Evolutionary conservation across 1,140 invertebrate species (phyloP).

Genomic region (Ladona fulva): DNA sequence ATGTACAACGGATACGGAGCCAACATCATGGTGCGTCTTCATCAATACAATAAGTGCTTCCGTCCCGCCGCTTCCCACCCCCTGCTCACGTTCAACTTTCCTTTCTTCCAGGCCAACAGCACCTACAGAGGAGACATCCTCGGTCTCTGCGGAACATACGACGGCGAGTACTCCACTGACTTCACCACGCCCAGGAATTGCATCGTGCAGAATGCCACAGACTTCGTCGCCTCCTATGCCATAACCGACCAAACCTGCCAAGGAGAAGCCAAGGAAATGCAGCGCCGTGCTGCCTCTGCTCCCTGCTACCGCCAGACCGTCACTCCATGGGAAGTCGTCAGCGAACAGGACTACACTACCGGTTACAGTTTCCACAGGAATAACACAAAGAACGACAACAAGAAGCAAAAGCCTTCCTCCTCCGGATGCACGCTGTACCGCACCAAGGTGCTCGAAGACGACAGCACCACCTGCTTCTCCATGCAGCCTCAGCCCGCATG

Average conservation of each 20-base stretch:
- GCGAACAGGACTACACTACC: too few relatives aligned
- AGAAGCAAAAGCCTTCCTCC: too few relatives aligned
- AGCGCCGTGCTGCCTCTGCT: too few relatives aligned
- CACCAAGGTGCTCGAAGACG: too few relatives aligned
- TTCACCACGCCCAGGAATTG: conserved; percentile 47
- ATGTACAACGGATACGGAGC: conserved; percentile 45
- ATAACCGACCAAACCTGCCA: conserved; percentile 36
- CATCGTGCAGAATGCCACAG: conserved; percentile 37
- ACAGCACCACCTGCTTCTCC: too few relatives aligned
- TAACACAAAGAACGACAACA: too few relatives aligned
- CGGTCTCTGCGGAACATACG: conserved; percentile 56
- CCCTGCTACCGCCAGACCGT: too few relatives aligned
- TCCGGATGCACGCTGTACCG: too few relatives aligned
- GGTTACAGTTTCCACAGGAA: too few relatives aligned
- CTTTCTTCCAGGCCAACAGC: conserved; percentile 27
- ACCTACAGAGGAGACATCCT: conserved; percentile 41
- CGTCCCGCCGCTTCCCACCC: neutral
- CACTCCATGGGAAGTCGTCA: too few relatives aligned
- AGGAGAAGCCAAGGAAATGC: conserved; percentile 31
- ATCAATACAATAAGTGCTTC: neutral
- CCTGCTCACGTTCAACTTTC: neutral
- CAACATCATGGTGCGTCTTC: conserved; percentile 32
- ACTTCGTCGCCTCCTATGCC: conserved; percentile 47
- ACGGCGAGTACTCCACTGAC: conserved; percentile 44
- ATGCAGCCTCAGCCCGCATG: too few relatives aligned